Percentiles rank a stretch among this genome's conserved stretches.
These are phyloP conservation scores for Lasioglossum figueresi DNA, from an alignment of 2,888 invertebrate species.

Conservation along the genomic window DNA sequence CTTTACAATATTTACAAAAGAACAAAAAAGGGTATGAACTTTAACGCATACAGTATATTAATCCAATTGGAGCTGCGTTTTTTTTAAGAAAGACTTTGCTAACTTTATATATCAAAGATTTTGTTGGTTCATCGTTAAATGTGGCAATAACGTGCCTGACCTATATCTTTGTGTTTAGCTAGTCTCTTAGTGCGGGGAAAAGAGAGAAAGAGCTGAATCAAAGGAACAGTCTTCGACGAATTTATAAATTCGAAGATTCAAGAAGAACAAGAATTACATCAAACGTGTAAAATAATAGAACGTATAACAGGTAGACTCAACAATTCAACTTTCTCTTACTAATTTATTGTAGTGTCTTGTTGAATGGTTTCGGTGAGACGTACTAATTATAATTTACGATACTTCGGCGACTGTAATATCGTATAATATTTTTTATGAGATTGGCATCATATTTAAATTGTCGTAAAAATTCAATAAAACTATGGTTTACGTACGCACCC, in stretches of 20 bases:
- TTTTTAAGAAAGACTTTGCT: slow-evolving; percentile 24
- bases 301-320: slow-evolving; percentile 36
- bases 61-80: slow-evolving; percentile 41
- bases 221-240: slow-evolving; percentile 24
- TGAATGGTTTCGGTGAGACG: slow-evolving; percentile 41
- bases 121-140: slow-evolving; percentile 43
- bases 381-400: slow-evolving; percentile 57
- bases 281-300: slow-evolving; percentile 41
- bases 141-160: slow-evolving; percentile 48
- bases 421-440: slow-evolving; percentile 52
- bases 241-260: slow-evolving; percentile 27
- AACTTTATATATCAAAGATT: slow-evolving; percentile 47
- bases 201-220: slow-evolving; percentile 47
- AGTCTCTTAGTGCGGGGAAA: slow-evolving; percentile 37
- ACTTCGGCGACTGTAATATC: slow-evolving; percentile 54
- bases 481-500: slow-evolving; percentile 47
- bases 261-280: background rate
- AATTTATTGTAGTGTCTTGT: slow-evolving; percentile 60
- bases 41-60: slow-evolving; percentile 37
- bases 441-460: slow-evolving; percentile 57
- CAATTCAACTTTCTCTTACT: slow-evolving; percentile 63
- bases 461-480: slow-evolving; percentile 65
- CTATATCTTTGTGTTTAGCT: slow-evolving; percentile 50
- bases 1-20: slow-evolving; percentile 37
- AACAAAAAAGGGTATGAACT: slow-evolving; percentile 23